Base-by-base conservation (phyloP, 2,113 vertebrate species). In the Pseudolaguvia tuberculata region DNA sequence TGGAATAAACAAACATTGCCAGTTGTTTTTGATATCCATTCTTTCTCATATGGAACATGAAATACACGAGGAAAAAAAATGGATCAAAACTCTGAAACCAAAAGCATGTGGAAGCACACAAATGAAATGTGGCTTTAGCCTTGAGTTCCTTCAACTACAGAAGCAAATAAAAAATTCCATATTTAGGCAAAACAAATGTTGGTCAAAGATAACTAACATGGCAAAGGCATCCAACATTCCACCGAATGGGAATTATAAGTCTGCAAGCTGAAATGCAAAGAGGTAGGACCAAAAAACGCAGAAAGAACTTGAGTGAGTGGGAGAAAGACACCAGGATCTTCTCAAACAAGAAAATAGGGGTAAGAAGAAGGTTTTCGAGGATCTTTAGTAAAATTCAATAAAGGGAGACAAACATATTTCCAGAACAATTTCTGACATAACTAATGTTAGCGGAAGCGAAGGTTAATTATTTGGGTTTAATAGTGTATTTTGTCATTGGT, bases 101-200 rank as follows among this genome's bases (percentile, higher is more conserved):
- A 73, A 39, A 35, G n/a, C 58, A 59, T 20, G 27, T 23, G 45
- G 25, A 20, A 39, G 71, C 4, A 39, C 10, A 23, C n/a, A 9
- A 73, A 39, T 47, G 23, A 72, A 72, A 58, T 6, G 47, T 25
- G 27, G 57, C 50, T 17, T 23, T 42, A 56, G 27, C 71, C 47
- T 39, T 29, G 14, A 9, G 17, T 47, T 71, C 53, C 39, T 14
- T n/a, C 55, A 59, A 59, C 15, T 48, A 20, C 39, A 58, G 70
- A 58, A 23, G 50, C n/a, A 59, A 47, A 52, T 29, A 47, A 39
- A 21, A 39, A n/a, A 23, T 5, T 63, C 69, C 73, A 70, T 79
- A 52, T 79, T 75, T 75, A 65, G 58, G 55, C 72, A 75, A 27
- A 17, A 23, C 5, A 1, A 61, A 72, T 42, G 48, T 63, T 57